These are phyloP conservation scores for Clamator glandarius DNA, from an alignment of 2,797 vertebrate genomes.

Conservation along the genomic window DNA sequence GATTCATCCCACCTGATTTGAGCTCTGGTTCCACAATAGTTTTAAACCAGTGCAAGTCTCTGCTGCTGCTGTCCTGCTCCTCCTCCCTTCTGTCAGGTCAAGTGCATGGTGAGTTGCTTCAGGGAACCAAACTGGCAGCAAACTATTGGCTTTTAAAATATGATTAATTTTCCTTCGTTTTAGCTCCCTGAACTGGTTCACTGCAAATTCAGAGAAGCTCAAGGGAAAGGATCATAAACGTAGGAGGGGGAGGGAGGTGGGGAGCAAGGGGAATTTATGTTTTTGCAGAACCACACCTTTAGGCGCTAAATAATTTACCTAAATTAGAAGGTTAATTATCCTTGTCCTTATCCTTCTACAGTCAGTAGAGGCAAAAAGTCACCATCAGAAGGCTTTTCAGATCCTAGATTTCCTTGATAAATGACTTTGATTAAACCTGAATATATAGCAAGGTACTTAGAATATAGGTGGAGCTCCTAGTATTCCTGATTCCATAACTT, in stretches of 20 bases:
- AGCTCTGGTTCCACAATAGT: background rate
- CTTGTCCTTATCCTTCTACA: background rate
- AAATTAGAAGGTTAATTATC: background rate
- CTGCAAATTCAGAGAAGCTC: background rate
- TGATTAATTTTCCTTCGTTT: background rate
- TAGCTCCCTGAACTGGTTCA: background rate
- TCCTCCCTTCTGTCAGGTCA: background rate
- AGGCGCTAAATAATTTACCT: background rate
- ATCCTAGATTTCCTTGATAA: background rate
- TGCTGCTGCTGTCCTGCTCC: background rate
- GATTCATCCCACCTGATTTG: background rate
- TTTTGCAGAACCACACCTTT: background rate
- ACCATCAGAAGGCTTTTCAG: background rate
- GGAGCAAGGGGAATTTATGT: background rate
- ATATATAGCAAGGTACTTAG: background rate
- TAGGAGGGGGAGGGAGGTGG: rapidly evolving
- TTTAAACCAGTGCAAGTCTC: background rate
- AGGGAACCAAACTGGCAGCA: background rate
- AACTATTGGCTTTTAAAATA: no score
- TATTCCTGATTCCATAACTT: background rate
- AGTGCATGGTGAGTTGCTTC: background rate
- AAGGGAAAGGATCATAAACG: background rate
- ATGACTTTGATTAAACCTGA: background rate
- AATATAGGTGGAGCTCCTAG: background rate
- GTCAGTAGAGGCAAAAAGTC: background rate